phyloP scores from a whole-genome alignment of 2,113 vertebrate genomes.

The Terrapene triunguis region DNA sequence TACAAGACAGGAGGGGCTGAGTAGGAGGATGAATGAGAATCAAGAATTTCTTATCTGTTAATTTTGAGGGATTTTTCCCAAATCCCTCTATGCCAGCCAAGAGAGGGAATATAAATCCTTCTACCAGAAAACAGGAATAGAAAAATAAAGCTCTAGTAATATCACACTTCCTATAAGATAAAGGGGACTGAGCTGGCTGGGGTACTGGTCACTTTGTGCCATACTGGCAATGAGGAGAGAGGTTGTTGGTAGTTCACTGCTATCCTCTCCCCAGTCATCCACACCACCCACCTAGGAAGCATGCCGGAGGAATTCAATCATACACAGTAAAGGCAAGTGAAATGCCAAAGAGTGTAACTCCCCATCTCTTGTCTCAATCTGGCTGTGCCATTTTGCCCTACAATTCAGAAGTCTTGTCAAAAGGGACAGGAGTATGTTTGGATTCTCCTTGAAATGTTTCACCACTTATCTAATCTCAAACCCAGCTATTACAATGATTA shows the following conservation, averaged over 20 bases:
- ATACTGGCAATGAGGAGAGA: background rate
- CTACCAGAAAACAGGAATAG: background rate
- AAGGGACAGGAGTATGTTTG: background rate
- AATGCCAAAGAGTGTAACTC: background rate
- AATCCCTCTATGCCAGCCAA: background rate
- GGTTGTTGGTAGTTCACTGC: background rate
- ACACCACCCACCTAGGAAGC: background rate
- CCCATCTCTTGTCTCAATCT: background rate
- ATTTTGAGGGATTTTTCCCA: background rate
- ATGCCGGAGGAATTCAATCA: background rate
- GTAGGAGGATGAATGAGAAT: background rate
- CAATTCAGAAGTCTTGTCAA: background rate
- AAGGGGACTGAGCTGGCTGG: background rate
- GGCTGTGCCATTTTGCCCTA: background rate
- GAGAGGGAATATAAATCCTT: background rate
- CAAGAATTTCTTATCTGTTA: background rate
- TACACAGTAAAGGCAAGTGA: background rate
- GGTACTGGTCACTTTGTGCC: background rate
- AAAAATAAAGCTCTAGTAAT: background rate
- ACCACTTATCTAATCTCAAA: background rate
- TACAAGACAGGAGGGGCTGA: background rate
- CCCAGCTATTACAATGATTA: background rate
- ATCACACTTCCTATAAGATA: background rate
- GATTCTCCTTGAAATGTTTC: background rate
- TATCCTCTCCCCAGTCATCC: background rate